These are phyloP conservation scores for Leptopilina drosophilae DNA, from an alignment of 2,888 invertebrate species.

Conservation along the genomic window DNA sequence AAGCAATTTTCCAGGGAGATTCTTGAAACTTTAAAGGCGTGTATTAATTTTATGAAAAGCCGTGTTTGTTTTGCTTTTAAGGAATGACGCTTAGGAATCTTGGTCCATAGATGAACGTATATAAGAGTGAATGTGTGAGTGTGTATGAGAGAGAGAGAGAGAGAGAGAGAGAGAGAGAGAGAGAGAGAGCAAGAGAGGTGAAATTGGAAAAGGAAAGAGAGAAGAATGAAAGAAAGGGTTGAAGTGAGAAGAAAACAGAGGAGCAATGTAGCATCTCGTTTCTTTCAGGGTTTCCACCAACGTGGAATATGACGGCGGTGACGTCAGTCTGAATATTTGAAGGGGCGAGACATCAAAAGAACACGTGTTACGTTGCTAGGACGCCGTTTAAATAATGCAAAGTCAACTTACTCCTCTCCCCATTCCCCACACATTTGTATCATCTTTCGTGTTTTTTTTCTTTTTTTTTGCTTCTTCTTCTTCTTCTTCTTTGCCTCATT, in stretches of 20 bases:
- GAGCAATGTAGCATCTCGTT: conserved; percentile 53
- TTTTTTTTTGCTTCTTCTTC: conserved; percentile 46
- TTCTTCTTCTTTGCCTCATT: conserved; percentile 45
- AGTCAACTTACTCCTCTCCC: conserved; percentile 73
- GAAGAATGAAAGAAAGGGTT: conserved; percentile 32
- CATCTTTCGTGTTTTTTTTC: conserved; percentile 31
- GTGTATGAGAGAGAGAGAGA: conserved; percentile 2
- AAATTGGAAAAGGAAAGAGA: conserved; percentile 20
- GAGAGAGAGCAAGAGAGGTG: not conserved
- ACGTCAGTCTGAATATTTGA: conserved; percentile 76
- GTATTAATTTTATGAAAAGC: conserved; percentile 10
- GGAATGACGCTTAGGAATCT: conserved; percentile 27
- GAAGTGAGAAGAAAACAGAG: conserved; percentile 39
- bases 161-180: conserved; percentile 13
- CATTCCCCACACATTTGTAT: conserved; percentile 29
- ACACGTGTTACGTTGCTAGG: conserved; percentile 75
- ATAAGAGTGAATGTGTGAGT: conserved; percentile 11
- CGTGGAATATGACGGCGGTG: conserved; percentile 75
- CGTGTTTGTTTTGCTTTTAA: conserved; percentile 33
- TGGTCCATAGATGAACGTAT: conserved; percentile 23
- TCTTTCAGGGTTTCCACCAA: conserved; percentile 68
- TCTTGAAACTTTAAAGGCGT: conserved; percentile 17
- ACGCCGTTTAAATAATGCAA: conserved; percentile 76
- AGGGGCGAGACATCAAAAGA: conserved; percentile 75
- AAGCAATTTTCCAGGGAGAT: not conserved